Evolutionary conservation across 2,888 invertebrate species (phyloP).

Genomic region (Brenthis hecate): DNA sequence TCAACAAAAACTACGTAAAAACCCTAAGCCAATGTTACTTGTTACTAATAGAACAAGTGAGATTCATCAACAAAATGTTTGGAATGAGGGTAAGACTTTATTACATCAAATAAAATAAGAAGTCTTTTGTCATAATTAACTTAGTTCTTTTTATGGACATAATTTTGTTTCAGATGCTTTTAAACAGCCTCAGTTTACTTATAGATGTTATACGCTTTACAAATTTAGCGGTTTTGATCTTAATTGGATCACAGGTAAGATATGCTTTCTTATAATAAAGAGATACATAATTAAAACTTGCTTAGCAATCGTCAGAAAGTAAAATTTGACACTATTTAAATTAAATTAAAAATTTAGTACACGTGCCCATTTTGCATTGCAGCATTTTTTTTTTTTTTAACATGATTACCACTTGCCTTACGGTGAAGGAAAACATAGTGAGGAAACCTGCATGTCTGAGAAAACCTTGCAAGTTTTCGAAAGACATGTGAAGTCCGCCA

Average conservation of each 20-base stretch:
- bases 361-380: no score
- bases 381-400: no score
- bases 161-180: slow-evolving; percentile 57
- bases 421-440: no score
- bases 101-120: neutral
- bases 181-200: slow-evolving; percentile 62
- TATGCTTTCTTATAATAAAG: neutral
- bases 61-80: slow-evolving; percentile 63
- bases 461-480: no score
- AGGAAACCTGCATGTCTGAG: no score
- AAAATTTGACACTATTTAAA: no score
- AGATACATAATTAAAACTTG: no score
- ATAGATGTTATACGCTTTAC: slow-evolving; percentile 64
- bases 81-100: slow-evolving; percentile 61
- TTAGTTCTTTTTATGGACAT: neutral
- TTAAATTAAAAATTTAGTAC: no score
- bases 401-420: no score
- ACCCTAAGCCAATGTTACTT: slow-evolving; percentile 60
- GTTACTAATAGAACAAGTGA: slow-evolving; percentile 60
- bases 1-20: slow-evolving; percentile 46
- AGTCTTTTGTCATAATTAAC: neutral
- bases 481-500: no score
- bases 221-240: slow-evolving; percentile 57
- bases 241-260: slow-evolving; percentile 58
- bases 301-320: no score